Evolutionary conservation across 2,888 invertebrate species (phyloP).

Genomic region (Helicoverpa assulta): DNA sequence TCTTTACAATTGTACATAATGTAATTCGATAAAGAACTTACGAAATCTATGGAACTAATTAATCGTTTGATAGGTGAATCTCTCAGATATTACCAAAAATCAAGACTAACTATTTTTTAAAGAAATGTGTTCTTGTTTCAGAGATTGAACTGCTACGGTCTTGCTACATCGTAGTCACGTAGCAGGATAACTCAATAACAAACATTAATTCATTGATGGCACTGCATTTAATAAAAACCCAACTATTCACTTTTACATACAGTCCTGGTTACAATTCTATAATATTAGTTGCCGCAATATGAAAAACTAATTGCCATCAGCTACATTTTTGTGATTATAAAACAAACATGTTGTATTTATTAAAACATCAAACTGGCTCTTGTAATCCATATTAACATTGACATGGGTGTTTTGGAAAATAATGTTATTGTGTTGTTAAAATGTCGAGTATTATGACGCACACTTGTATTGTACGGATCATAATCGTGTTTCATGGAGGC

Average conservation of each 20-base stretch:
- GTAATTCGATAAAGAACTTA: too few relatives aligned
- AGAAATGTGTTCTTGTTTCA: not conserved
- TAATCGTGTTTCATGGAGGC: constrained; percentile 63
- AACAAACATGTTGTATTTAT: constrained; percentile 17
- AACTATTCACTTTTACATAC: too few relatives aligned
- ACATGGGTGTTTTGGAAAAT: constrained; percentile 42
- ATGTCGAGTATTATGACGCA: constrained; percentile 52
- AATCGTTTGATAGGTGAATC: too few relatives aligned
- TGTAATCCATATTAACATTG: constrained; percentile 27
- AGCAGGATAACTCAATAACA: not conserved
- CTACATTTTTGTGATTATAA: constrained; percentile 16
- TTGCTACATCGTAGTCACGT: not conserved
- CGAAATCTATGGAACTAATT: too few relatives aligned
- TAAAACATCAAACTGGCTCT: constrained; percentile 13
- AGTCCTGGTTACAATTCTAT: not conserved
- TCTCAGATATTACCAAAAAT: too few relatives aligned
- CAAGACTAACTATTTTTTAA: too few relatives aligned
- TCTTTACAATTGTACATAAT: too few relatives aligned
- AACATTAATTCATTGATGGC: not conserved
- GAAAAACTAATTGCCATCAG: not conserved
- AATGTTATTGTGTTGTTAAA: constrained; percentile 50
- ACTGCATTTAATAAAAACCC: not conserved
- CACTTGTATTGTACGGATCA: constrained; percentile 55
- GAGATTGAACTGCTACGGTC: not conserved
- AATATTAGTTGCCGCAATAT: not conserved